phyloP scores from a whole-genome alignment of 2,113 vertebrate genomes.

The Pipra filicauda region DNA sequence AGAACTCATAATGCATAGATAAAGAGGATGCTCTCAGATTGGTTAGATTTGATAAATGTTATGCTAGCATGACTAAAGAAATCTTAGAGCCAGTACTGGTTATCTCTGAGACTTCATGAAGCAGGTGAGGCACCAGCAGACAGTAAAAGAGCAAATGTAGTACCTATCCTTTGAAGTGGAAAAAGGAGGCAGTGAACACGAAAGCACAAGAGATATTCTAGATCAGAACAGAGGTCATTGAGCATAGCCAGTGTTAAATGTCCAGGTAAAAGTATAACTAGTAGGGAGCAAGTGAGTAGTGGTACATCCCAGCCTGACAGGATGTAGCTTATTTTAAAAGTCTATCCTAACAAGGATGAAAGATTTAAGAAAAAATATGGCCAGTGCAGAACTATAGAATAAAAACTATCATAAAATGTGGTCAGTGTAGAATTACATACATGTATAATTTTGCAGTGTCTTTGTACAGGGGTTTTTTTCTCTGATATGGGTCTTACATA shows the following conservation, averaged over 20 bases:
- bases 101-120: neutral
- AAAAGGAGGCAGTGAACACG: neutral
- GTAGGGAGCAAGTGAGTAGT: neutral
- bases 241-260: neutral
- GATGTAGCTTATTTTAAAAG: neutral
- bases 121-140: neutral
- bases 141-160: neutral
- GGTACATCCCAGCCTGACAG: neutral
- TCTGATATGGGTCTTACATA: neutral
- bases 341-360: neutral
- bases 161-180: neutral
- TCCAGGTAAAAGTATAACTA: neutral
- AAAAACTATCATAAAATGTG: rapidly evolving
- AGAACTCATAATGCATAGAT: neutral
- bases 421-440: neutral
- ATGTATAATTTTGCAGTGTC: neutral
- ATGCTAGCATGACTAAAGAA: neutral
- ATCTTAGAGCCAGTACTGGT: neutral
- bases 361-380: neutral
- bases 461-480: neutral
- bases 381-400: neutral
- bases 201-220: neutral
- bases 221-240: neutral
- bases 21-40: neutral
- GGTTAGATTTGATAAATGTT: neutral